A percentile compares a stretch with the other conserved stretches of the same genome.
Conservation (phyloP, 2,888 invertebrate species). For the Cosmopolites sordidus region DNA sequence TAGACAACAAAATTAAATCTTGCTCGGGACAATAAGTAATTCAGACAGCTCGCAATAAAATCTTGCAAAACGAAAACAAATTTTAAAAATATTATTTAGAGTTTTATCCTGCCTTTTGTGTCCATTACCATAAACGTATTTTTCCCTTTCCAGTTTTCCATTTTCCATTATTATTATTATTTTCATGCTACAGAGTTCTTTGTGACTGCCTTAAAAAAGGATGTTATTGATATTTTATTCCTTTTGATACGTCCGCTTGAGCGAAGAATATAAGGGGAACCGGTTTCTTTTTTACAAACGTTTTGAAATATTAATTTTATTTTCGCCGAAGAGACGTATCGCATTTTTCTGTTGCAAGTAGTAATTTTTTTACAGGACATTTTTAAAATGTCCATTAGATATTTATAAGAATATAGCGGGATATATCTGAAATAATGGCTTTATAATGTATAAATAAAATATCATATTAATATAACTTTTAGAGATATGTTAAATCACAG, state of each 20-base stretch:
- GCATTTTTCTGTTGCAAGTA: not conserved
- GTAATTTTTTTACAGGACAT: not conserved
- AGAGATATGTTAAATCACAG: too few relatives aligned
- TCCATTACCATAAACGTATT: slow-evolving; percentile 14
- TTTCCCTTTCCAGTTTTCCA: slow-evolving; percentile 9
- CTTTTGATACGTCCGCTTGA: slow-evolving; percentile 12
- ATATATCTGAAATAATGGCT: too few relatives aligned
- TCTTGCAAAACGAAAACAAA: slow-evolving; percentile 3
- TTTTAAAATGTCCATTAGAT: not conserved
- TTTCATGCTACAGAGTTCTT: slow-evolving; percentile 18
- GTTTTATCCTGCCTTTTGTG: slow-evolving; percentile 7
- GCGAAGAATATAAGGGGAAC: slow-evolving; percentile 5
- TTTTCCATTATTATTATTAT: slow-evolving; percentile 24
- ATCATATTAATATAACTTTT: too few relatives aligned
- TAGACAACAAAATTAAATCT: too few relatives aligned
- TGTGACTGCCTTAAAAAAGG: slow-evolving; percentile 22
- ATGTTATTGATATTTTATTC: slow-evolving; percentile 26
- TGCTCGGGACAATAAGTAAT: too few relatives aligned
- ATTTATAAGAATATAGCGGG: too few relatives aligned
- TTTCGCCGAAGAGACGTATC: not conserved
- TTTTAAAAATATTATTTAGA: slow-evolving; percentile 12
- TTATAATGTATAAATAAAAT: too few relatives aligned
- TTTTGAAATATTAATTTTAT: slow-evolving; percentile 14
- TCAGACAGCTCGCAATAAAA: too few relatives aligned
- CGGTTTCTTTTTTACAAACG: not conserved